A percentile compares a stretch with the other conserved stretches of the same genome.
Evolutionary conservation across 1,140 invertebrate species (phyloP).

Genomic region (Cepaea nemoralis): DNA sequence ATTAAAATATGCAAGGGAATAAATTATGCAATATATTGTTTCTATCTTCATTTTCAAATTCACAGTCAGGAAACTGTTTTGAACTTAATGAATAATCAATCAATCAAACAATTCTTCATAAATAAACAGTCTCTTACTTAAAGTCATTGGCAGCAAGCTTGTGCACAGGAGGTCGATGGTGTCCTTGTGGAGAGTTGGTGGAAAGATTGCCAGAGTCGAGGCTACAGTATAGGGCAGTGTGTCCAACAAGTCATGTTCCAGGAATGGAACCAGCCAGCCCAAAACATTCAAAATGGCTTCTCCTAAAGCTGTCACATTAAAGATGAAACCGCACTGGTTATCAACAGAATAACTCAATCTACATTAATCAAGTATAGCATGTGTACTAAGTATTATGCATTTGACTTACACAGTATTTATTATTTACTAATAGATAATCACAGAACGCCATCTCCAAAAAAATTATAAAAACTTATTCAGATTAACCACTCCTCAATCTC

Average conservation of each 20-base stretch:
- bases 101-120: not conserved
- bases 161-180: constrained; percentile 95
- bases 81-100: no score
- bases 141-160: constrained; percentile 95
- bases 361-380: no score
- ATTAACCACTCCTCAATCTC: no score
- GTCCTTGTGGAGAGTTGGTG: constrained; percentile 90
- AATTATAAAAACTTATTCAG: no score
- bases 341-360: not conserved
- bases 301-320: constrained; percentile 81
- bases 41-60: no score
- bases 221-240: constrained; percentile 94
- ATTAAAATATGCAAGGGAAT: no score
- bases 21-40: no score
- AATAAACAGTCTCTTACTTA: constrained; percentile 77
- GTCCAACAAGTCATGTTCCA: constrained; percentile 96
- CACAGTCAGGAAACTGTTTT: no score
- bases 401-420: no score
- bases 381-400: no score
- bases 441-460: no score
- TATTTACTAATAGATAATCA: no score
- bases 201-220: constrained; percentile 91
- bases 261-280: constrained; percentile 85
- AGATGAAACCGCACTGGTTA: not conserved
- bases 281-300: constrained; percentile 69